Evolutionary conservation across 2,113 vertebrate species (phyloP), one percentile per base, ranked within the genome.

Genomic region (Gnathonemus echidnorhynchus): DNA sequence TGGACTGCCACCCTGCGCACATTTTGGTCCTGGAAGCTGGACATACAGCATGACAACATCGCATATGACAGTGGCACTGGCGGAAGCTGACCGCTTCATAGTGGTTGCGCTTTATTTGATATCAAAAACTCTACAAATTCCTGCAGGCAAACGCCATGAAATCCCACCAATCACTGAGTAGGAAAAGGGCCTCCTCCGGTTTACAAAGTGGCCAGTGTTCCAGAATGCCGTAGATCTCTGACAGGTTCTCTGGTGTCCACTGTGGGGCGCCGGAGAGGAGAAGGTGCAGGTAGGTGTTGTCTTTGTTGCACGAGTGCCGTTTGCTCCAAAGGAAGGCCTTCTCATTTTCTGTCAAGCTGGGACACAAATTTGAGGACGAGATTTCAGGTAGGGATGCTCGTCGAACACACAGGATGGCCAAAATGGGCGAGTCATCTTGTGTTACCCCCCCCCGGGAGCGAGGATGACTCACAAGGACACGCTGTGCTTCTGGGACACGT

Each of bases 21-120:
- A 5, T 96, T 95, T 95, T 96, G 96, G 95, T 98, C 97, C 92
- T 96, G 95, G 94, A 98, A 98, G 94, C 97, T 98, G 90, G 91
- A 11, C 93, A 90, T 90, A 35, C 27, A 21, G 35, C n/a, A 85
- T 35, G 39, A 24, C 46, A 48, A 31, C 39, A 48, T 6, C 24
- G 19, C 24, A 11, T 46, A 10, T 48, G n/a, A 70, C 62, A 31
- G 10, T 90, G 17, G 0, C 21, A 45, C 19, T 53, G 9, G 39
- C 0, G 1, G 80, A 90, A 89, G 89, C 91, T 48, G 45, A 53
- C n/a, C 62, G 1, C 62, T 66, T 11, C 45, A 39, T 19, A 77
- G 27, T 31, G 11, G 13, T 15, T 35, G 3, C 11, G 62, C 24
- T 66, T 77, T 39, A 39, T 48, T 85, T 48, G 1, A n/a, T 11